Base-by-base conservation (phyloP, 2,113 vertebrate species). In the Ahaetulla prasina region DNA sequence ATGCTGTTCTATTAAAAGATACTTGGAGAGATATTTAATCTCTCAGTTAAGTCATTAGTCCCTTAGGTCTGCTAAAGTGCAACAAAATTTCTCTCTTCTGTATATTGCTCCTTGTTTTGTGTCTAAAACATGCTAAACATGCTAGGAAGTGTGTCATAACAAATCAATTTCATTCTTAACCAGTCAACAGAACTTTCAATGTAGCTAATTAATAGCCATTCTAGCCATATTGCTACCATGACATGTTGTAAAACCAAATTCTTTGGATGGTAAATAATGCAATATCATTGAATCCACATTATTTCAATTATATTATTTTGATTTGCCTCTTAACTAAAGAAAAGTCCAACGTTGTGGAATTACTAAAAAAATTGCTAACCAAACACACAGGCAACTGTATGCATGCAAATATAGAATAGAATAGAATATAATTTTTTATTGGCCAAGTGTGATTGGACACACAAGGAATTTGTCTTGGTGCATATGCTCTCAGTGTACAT, bases 221-320 rank as follows among this genome's bases (percentile, higher is more conserved):
- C 39, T 18, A 50, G 10, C 45, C 45, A 90, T 35, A 39, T 2
- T 68, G 47, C 16, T 12, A n/a, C 10, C 57, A 49, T 23, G 89
- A 74, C n/a, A n/a, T 49, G 35, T 20, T 90, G 1, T 50, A 68
- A 90, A 74, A 90, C 1, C 54, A 60, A 68, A 43, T 89, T 7
- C n/a, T 53, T 47, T 57, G 27, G 3, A n/a, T n/a, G 30, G 16
- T 43, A 47, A 55, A 57, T 57, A 49, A 8, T 25, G 25, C 50
- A 90, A 94, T 94, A 4, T 68, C 16, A 49, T 18, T 8, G 23
- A 84, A 45, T 92, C 95, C 95, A n/a, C 14, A 55, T 68, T 68
- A 63, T 63, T 63, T 63, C 27, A 30, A 2, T 4, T n/a, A 92
- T 74, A 92, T 52, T 92, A 63, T 88, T 27, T 27, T 88, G 39